Evolutionary conservation across 1,140 invertebrate species (phyloP), one percentile per base, ranked within the genome.

Genomic region (Sycophila sp.): DNA sequence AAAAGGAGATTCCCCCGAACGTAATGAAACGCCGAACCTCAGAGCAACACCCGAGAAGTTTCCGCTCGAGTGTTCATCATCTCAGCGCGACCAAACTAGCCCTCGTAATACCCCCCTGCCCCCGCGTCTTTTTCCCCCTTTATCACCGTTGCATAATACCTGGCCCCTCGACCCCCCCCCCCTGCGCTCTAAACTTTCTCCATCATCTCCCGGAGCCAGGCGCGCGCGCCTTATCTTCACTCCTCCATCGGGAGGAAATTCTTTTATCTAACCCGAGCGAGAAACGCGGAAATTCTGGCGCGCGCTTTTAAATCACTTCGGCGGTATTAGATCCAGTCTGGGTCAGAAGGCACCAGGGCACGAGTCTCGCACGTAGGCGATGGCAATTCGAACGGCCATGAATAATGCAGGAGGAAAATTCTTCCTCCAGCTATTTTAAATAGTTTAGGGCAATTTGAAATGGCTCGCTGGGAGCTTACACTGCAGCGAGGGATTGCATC

Each of bases 171-270:
- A 1, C n/a, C 8, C n/a, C 42, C 11, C 2, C 11, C 40, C 10
- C 42, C 13, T 24, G 17, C 26, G 26, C 49, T 15, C 49, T 26
- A 15, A n/a, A 53, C 49, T 53, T 53, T 53, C 49, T 53, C 49
- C 49, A 13, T 53, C 49, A 53, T 24, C 19, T 51, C 10, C 11
- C 8, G 11, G 6, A 5, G 15, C 24, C n/a, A n/a, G n/a, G n/a
- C n/a, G n/a, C n/a, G n/a, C n/a, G n/a, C n/a, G 8, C n/a, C 34
- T 45, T 45, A 62, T 62, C 59, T 62, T 22, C 17, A 17, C 36
- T 47, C 45, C 40, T 62, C 45, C 26, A 45, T 47, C 59, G 59
- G n/a, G 2, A 22, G n/a, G 56, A 24, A 59, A 30, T 62, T 62
- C 36, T 62, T 30, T 45, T 28, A 55, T 55, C 45, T 22, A 10